A percentile compares a stretch with the other conserved stretches of the same genome.
phyloP scores from a whole-genome alignment of 2,113 vertebrate species.

The Corythaeola cristata region DNA sequence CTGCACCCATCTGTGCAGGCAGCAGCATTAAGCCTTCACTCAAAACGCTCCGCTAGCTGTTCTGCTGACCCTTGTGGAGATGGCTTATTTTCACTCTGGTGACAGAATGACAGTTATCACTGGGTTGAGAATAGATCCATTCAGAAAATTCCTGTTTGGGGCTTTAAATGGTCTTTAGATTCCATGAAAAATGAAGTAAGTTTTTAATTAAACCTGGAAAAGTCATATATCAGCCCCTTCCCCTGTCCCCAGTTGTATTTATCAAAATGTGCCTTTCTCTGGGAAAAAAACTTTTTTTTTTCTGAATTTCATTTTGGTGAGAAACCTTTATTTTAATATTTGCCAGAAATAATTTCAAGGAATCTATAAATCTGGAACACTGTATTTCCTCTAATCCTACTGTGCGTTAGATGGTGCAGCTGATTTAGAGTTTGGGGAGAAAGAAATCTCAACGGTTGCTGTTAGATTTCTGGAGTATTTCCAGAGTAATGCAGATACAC shows the following conservation, averaged over 20 bases:
- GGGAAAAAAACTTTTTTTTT: not conserved
- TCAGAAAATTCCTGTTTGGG: not conserved
- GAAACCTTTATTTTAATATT: not conserved
- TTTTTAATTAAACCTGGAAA: not conserved
- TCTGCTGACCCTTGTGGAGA: not conserved
- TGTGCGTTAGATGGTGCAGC: not conserved
- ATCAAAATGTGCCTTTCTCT: not conserved
- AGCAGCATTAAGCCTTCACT: not conserved
- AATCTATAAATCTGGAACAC: not conserved
- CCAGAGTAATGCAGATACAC: not conserved
- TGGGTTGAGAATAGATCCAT: not conserved
- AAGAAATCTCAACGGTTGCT: not conserved
- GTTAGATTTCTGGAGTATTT: not conserved
- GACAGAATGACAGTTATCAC: not conserved
- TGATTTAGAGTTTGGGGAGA: not conserved
- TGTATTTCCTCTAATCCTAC: not conserved
- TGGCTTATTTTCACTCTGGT: not conserved
- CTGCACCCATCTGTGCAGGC: fast-evolving
- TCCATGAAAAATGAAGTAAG: not conserved
- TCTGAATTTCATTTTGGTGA: not conserved
- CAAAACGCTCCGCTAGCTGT: too few relatives aligned
- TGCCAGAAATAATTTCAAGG: not conserved
- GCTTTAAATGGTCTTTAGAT: not conserved
- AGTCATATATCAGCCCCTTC: too few relatives aligned
- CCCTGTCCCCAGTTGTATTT: not conserved